These are phyloP conservation scores for Tychaedon coryphoeus DNA, from an alignment of 2,113 vertebrate genomes.

Conservation along the genomic window DNA sequence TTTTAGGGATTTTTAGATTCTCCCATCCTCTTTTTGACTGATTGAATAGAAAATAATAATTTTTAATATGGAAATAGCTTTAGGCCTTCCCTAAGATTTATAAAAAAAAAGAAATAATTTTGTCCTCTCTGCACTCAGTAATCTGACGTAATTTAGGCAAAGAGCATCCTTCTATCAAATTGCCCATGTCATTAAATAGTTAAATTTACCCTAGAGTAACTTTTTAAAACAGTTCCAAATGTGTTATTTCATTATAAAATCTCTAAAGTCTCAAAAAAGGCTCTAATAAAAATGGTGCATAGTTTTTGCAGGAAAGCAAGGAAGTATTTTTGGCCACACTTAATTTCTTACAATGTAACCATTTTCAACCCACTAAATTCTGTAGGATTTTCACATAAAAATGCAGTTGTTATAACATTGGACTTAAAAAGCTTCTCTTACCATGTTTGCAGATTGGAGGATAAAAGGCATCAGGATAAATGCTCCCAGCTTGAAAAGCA, in stretches of 20 bases:
- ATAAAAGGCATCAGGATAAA: slow-evolving; percentile 80
- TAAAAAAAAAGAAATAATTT: background rate
- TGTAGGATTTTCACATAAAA: background rate
- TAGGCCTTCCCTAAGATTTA: background rate
- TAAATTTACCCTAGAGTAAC: background rate
- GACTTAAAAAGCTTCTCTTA: slow-evolving; percentile 24
- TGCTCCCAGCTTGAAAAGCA: slow-evolving; percentile 76
- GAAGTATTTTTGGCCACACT: background rate
- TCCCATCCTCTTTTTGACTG: background rate
- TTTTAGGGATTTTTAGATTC: background rate
- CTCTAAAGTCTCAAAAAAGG: background rate
- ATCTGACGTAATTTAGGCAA: background rate
- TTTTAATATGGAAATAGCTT: background rate
- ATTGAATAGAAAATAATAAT: background rate
- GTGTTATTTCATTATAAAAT: background rate
- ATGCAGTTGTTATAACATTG: background rate
- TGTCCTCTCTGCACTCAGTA: background rate
- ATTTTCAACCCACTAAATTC: background rate
- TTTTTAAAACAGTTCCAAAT: background rate
- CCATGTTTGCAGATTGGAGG: slow-evolving; percentile 70
- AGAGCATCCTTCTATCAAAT: background rate
- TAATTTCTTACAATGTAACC: background rate
- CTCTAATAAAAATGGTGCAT: background rate
- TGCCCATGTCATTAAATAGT: background rate
- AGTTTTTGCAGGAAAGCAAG: background rate